Base-by-base conservation (phyloP, 1,140 invertebrate genomes). In the Neotoxoptera formosana region DNA sequence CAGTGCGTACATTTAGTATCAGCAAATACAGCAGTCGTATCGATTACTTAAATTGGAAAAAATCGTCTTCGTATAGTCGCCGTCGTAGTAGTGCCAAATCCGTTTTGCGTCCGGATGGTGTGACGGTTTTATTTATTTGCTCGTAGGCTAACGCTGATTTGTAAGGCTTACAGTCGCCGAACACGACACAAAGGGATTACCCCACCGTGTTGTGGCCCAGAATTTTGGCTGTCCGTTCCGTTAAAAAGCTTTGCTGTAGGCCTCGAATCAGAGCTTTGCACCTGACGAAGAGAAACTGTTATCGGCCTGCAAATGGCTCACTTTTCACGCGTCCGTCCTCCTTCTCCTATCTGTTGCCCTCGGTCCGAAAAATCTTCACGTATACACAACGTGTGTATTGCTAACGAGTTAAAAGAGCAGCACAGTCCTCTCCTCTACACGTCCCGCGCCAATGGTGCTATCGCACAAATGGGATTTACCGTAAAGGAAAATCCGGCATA, bases 41-140 rank as follows among this genome's bases (percentile, higher is more conserved):
- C 91, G 91, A 93, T 93, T 93, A 86, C 48, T 83, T 86, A 93
- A 93, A 93, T 93, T 93, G 81, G 91, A 86, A 93, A 93, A 93
- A 93, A 93, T 93, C 91, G 81, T 56, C 36, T 17, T 67, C 56
- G 87, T 45, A 83, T 9, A 41, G 25, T n/a, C 36, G 23, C 45
- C 11, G 34, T 86, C 34, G 23, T 60, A 1, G 34, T 56, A 17
- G 81, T 93, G 91, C 91, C 91, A 93, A 93, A 93, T 93, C 91
- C 91, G 91, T 84, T 93, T 93, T 86, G 91, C 76, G 91, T 53
- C 76, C 81, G 47, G 48, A 92, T 45, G 90, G 67, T n/a, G 56
- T 48, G 60, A 48, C 91, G 91, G 48, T 56, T 93, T 93, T 93
- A 93, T 93, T 93, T 93, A 93, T 93, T 93, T 93, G 91, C 48